These are phyloP conservation scores for Gila robusta DNA, from an alignment of 2,797 vertebrate species.

Conservation along the genomic window DNA sequence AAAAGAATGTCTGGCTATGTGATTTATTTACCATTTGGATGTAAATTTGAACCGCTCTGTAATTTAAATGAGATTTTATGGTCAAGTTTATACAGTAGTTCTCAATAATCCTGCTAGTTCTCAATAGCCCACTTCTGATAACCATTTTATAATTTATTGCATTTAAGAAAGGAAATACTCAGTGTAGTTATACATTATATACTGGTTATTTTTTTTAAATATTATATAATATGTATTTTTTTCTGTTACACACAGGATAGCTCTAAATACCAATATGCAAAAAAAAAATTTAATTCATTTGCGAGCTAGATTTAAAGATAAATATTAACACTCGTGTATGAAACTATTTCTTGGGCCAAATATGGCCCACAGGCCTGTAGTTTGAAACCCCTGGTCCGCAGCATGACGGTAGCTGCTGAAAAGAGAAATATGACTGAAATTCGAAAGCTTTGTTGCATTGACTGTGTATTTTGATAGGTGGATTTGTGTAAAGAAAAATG, in stretches of 20 bases:
- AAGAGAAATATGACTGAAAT: conserved; percentile 18
- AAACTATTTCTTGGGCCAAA: neutral
- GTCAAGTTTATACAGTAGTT: neutral
- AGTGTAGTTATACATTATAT: neutral
- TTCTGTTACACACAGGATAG: neutral
- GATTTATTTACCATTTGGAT: neutral
- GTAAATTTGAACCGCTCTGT: neutral
- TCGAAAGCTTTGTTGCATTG: conserved; percentile 18
- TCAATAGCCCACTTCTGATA: neutral
- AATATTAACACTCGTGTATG: neutral
- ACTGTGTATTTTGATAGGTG: neutral
- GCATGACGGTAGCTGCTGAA: neutral
- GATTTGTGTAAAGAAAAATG: conserved; percentile 18
- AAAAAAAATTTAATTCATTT: neutral
- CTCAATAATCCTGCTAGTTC: neutral
- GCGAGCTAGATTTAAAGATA: neutral
- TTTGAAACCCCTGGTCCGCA: neutral
- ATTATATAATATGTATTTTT: neutral
- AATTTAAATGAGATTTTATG: conserved; percentile 11
- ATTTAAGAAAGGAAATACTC: neutral
- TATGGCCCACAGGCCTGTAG: neutral
- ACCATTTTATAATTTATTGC: neutral
- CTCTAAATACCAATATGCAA: neutral
- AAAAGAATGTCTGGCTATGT: neutral
- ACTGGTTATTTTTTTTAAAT: neutral